Percentiles rank a stretch among this genome's conserved stretches.
Evolutionary conservation across 2,888 invertebrate genomes (phyloP).

Genomic region (Blera fallax): DNA sequence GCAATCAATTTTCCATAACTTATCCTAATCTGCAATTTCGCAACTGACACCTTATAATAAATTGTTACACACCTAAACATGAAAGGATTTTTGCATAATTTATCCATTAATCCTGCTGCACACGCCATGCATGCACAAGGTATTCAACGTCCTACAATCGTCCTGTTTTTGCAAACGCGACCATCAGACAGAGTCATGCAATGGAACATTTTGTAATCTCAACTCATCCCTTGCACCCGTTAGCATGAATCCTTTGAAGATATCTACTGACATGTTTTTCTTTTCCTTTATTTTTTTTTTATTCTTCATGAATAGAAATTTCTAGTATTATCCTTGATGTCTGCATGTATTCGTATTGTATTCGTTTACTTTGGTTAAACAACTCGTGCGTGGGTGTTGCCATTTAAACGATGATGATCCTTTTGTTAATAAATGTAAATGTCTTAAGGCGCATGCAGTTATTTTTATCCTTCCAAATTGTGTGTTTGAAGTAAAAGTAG

Average conservation of each 20-base stretch:
- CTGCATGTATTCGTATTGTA: slow-evolving; percentile 18
- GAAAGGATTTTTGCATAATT: slow-evolving; percentile 69
- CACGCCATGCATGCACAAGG: slow-evolving; percentile 66
- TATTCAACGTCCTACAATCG: slow-evolving; percentile 41
- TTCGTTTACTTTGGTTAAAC: slow-evolving; percentile 16
- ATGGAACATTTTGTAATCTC: slow-evolving; percentile 57
- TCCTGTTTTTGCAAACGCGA: slow-evolving; percentile 27
- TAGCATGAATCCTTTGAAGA: slow-evolving; percentile 52
- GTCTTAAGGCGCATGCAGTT: slow-evolving; percentile 14
- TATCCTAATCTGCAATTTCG: slow-evolving; percentile 67
- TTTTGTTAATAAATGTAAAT: slow-evolving; percentile 41
- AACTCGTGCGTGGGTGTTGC: slow-evolving; percentile 34
- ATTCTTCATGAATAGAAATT: slow-evolving; percentile 33
- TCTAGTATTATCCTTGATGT: slow-evolving; percentile 45
- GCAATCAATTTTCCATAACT: slow-evolving; percentile 66
- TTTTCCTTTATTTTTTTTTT: slow-evolving; percentile 27
- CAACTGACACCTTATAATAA: slow-evolving; percentile 66
- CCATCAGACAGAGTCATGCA: slow-evolving; percentile 58
- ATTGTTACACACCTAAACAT: slow-evolving; percentile 65
- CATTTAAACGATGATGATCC: slow-evolving; percentile 16
- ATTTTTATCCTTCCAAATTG: slow-evolving; percentile 20
- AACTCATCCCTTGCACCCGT: slow-evolving; percentile 49
- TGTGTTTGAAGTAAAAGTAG: not conserved
- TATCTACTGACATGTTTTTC: slow-evolving; percentile 41
- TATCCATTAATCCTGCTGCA: slow-evolving; percentile 67